Evolutionary conservation across 30 jellyfish, hydroid and myxozoan genomes (phyloP).

Genomic region (Cassiopea xamachana): DNA sequence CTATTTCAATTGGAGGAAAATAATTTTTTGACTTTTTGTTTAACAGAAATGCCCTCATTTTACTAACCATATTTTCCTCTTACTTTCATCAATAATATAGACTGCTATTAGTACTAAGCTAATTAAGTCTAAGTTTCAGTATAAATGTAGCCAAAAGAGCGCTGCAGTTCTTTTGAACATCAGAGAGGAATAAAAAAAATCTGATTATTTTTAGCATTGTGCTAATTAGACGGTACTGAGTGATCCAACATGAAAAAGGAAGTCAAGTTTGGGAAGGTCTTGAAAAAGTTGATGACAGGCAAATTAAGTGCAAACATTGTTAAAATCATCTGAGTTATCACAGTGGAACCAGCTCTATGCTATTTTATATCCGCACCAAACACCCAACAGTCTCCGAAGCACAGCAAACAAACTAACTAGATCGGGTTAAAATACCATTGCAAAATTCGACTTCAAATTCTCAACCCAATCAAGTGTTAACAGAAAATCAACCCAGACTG

Average conservation of each 20-base stretch:
- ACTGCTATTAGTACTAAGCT: no score
- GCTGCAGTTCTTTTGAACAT: no score
- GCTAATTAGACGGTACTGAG: no score
- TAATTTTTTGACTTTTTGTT: no score
- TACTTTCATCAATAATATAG: no score
- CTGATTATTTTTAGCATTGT: no score
- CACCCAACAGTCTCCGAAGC: conserved; percentile 20
- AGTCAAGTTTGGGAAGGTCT: conserved; percentile 49
- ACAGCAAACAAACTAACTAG: conserved; percentile 23
- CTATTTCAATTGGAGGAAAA: no score
- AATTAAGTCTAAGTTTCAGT: no score
- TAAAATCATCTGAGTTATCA: conserved; percentile 23
- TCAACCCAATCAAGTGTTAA: conserved; percentile 18
- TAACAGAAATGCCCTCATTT: no score
- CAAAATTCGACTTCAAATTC: conserved; percentile 15
- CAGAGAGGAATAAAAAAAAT: no score
- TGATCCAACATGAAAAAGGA: neutral
- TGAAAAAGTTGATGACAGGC: conserved; percentile 45
- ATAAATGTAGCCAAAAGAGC: no score
- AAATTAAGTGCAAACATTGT: conserved; percentile 54
- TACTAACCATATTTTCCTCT: no score
- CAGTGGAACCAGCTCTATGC: conserved; percentile 65
- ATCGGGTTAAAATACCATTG: neutral
- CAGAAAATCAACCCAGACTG: conserved; percentile 42
- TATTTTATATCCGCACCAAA: conserved; percentile 41